These are phyloP conservation scores for Hanleya hanleyi DNA, from an alignment of 2,888 invertebrate species.

Conservation along the genomic window DNA sequence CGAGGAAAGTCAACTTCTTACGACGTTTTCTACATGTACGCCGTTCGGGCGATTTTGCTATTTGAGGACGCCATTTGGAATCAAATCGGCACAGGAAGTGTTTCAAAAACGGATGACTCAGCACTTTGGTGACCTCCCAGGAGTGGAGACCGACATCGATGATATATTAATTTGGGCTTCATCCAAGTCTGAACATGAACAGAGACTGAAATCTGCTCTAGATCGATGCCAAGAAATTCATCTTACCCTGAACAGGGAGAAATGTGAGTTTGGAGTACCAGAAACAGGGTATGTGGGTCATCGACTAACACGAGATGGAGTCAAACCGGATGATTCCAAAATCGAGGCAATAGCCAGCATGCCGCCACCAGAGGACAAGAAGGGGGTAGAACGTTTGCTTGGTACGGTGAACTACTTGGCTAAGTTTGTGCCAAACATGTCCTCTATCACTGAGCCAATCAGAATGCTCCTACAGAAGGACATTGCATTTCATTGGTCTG, in stretches of 20 bases:
- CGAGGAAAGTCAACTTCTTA: not conserved
- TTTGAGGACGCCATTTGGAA: constrained; percentile 26
- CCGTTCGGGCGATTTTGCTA: constrained; percentile 21
- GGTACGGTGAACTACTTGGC: constrained; percentile 34
- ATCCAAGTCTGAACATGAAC: constrained; percentile 6
- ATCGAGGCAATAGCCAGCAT: not conserved
- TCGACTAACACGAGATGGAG: not conserved
- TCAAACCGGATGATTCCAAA: too few species aligned
- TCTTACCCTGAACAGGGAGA: not conserved
- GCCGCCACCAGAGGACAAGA: not conserved
- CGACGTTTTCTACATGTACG: constrained; percentile 19
- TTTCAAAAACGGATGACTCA: constrained; percentile 19
- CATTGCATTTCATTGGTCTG: constrained; percentile 12
- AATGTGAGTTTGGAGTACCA: not conserved
- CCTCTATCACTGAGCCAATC: constrained; percentile 18
- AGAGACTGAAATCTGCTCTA: constrained; percentile 3
- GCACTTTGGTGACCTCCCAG: constrained; percentile 10
- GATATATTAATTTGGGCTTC: constrained; percentile 20
- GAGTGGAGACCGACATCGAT: constrained; percentile 15
- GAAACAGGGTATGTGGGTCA: not conserved
- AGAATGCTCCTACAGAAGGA: not conserved
- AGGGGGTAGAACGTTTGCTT: constrained; percentile 26
- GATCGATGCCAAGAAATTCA: constrained; percentile 4
- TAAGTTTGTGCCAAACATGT: constrained; percentile 32
- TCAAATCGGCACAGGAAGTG: constrained; percentile 23